These are phyloP conservation scores for Megastigmus dorsalis DNA, from an alignment of 2,888 invertebrate species.

Conservation along the genomic window DNA sequence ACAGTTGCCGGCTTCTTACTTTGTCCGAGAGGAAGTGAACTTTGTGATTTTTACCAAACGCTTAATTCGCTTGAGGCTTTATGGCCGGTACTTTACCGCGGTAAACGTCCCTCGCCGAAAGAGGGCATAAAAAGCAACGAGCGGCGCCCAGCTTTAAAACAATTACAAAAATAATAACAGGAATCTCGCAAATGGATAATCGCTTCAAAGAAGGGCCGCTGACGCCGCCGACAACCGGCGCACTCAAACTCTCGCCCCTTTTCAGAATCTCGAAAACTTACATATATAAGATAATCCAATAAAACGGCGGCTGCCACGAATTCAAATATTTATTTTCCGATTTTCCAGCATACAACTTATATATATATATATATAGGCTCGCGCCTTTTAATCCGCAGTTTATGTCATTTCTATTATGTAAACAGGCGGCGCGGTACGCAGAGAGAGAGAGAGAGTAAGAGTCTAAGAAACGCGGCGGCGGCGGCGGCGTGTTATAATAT, in stretches of 20 bases:
- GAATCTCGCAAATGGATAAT: not conserved
- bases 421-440: too few relatives aligned
- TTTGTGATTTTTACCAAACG: too few relatives aligned
- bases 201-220: not conserved
- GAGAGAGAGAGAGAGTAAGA: not conserved
- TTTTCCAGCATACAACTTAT: not conserved
- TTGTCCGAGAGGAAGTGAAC: too few relatives aligned
- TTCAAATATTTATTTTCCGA: not conserved
- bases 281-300: too few relatives aligned
- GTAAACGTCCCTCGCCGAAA: too few relatives aligned
- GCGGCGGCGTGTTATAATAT: slow-evolving; percentile 2
- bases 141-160: too few relatives aligned
- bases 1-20: too few relatives aligned
- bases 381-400: not conserved
- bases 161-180: not conserved
- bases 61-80: too few relatives aligned
- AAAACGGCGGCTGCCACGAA: not conserved
- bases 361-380: not conserved
- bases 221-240: not conserved
- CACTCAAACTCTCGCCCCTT: too few relatives aligned
- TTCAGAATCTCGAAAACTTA: too few relatives aligned
- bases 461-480: not conserved
- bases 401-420: slow-evolving; percentile 42
- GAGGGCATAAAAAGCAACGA: too few relatives aligned
- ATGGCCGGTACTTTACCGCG: too few relatives aligned